A percentile compares a stretch with the other conserved stretches of the same genome.
These are phyloP conservation scores for Chalcosyrphus nemorum DNA, from an alignment of 2,888 invertebrate species.

Conservation along the genomic window DNA sequence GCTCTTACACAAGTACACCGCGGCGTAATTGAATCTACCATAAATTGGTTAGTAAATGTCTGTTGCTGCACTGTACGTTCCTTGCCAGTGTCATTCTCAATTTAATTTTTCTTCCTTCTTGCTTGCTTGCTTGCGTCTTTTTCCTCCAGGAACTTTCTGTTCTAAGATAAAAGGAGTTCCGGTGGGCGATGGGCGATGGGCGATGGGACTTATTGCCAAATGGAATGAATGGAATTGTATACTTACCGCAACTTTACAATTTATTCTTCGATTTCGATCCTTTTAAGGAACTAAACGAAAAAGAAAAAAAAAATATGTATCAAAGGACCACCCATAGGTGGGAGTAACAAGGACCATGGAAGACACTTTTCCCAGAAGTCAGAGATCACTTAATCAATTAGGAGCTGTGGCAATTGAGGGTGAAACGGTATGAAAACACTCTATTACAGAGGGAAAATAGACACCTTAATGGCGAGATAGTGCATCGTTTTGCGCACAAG, in stretches of 20 bases:
- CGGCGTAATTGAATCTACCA: conserved; percentile 63
- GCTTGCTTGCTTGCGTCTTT: not conserved
- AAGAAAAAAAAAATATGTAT: too few species aligned
- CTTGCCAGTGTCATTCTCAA: conserved; percentile 52
- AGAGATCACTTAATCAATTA: conserved; percentile 68
- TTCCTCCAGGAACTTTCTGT: not conserved
- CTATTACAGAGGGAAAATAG: conserved; percentile 8
- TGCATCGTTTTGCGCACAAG: conserved; percentile 19
- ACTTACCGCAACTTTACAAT: conserved; percentile 58
- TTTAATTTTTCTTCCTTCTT: conserved; percentile 24
- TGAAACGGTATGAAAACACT: conserved; percentile 21
- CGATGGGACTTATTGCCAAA: conserved; percentile 14
- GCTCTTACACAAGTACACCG: conserved; percentile 11
- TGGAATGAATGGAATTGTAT: conserved; percentile 53
- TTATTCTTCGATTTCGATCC: conserved; percentile 57
- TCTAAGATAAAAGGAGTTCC: not conserved
- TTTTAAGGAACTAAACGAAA: conserved; percentile 15
- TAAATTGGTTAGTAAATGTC: conserved; percentile 58
- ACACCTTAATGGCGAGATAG: conserved; percentile 45
- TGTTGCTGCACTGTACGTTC: conserved; percentile 17
- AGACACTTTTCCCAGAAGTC: conserved; percentile 45
- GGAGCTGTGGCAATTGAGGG: conserved; percentile 28
- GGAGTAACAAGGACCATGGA: not conserved
- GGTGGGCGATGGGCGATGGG: not conserved
- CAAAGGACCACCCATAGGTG: not conserved